A percentile compares a stretch with the other conserved stretches of the same genome.
These are phyloP conservation scores for Pelecanus crispus DNA, from an alignment of 2,113 vertebrate species.

Conservation along the genomic window DNA sequence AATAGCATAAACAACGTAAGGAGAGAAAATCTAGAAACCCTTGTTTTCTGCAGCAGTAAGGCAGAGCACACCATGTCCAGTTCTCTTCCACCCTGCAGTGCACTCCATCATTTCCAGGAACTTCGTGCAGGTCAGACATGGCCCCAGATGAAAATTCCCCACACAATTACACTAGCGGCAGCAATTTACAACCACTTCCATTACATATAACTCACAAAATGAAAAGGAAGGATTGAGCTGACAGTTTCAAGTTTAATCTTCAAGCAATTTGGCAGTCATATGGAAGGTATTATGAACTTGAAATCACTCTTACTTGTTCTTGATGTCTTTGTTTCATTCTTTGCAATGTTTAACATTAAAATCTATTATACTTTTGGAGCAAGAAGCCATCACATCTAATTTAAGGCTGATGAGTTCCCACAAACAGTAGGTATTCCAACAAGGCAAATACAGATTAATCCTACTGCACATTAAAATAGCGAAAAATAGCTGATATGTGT, in stretches of 20 bases:
- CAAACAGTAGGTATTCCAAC: not conserved
- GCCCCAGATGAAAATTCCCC: not conserved
- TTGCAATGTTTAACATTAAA: not conserved
- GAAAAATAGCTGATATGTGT: not conserved
- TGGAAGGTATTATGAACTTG: not conserved
- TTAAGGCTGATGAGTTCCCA: not conserved
- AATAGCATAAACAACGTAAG: not conserved
- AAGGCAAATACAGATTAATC: constrained; percentile 6
- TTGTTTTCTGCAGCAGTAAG: not conserved
- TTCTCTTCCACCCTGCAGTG: not conserved
- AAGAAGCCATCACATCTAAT: not conserved
- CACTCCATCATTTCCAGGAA: not conserved
- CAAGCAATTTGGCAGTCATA: not conserved
- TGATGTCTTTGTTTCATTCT: not conserved
- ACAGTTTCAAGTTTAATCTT: constrained; percentile 1
- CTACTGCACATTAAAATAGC: not conserved
- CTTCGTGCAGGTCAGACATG: not conserved
- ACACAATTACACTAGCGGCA: not conserved
- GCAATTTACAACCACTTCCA: constrained; percentile 9
- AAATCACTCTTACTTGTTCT: constrained; percentile 16
- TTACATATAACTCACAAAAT: not conserved
- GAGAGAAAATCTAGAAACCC: not conserved
- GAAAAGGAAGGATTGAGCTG: not conserved
- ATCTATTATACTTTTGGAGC: not conserved
- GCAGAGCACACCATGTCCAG: not conserved